Percentiles rank a stretch among this genome's conserved stretches.
Conservation (phyloP, 2,888 invertebrate genomes). For the Hydropsyche betteni region DNA sequence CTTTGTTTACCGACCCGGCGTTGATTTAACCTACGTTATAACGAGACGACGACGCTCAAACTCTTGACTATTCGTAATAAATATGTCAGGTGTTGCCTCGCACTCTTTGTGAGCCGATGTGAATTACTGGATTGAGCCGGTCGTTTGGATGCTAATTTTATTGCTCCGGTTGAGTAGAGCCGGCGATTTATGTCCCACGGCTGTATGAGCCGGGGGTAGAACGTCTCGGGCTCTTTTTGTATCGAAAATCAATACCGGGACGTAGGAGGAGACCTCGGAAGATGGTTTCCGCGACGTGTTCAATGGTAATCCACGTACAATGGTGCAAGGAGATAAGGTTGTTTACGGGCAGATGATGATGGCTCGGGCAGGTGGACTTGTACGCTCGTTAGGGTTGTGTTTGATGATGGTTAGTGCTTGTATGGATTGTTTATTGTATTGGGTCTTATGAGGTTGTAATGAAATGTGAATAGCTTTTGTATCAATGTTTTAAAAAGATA, state of each 20-base stretch:
- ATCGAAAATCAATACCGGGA: conserved; percentile 50
- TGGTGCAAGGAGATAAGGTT: no score
- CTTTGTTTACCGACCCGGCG: conserved; percentile 19
- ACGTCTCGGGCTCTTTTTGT: conserved; percentile 45
- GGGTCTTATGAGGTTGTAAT: no score
- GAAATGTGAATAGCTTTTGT: no score
- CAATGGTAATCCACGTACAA: no score
- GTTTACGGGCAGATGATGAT: no score
- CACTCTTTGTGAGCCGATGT: conserved; percentile 51
- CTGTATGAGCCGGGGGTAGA: no score
- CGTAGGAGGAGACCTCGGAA: not conserved
- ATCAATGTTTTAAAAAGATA: no score
- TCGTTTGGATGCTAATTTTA: conserved; percentile 52
- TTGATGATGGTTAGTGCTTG: no score
- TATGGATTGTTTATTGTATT: no score
- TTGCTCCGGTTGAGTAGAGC: conserved; percentile 50
- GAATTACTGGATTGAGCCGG: conserved; percentile 52
- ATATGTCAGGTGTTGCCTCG: conserved; percentile 51
- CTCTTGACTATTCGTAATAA: conserved; percentile 52
- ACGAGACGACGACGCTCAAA: conserved; percentile 51
- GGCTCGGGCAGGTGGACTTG: no score
- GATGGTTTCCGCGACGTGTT: no score
- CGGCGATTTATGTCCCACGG: conserved; percentile 49
- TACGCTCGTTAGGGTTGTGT: no score
- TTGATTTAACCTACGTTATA: conserved; percentile 39